Evolutionary conservation across 1,140 invertebrate species (phyloP).

Genomic region (Sitobion miscanthi): DNA sequence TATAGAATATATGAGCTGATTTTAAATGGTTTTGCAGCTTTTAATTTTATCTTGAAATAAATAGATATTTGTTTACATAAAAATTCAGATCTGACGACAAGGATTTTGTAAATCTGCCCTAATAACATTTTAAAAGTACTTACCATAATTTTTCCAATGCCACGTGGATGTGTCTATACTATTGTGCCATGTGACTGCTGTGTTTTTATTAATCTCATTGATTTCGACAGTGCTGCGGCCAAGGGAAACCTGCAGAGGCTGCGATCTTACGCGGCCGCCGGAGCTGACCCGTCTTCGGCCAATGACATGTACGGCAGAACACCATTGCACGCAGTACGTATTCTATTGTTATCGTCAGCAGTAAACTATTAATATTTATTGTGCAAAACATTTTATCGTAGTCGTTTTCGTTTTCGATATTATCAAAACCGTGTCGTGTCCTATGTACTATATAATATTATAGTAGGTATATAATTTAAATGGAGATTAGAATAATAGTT

Average conservation of each 20-base stretch:
- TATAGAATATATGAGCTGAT: background rate
- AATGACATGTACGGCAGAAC: slow-evolving; percentile 69
- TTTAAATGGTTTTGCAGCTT: background rate
- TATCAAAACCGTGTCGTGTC: background rate
- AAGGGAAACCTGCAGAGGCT: slow-evolving; percentile 67
- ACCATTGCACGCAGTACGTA: slow-evolving; percentile 67
- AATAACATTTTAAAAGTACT: background rate
- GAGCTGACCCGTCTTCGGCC: slow-evolving; percentile 68
- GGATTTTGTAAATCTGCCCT: background rate
- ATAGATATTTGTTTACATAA: background rate
- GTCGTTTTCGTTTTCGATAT: background rate
- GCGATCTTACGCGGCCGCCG: slow-evolving; percentile 69
- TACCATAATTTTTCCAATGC: background rate
- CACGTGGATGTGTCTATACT: background rate
- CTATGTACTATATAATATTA: no score
- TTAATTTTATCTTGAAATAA: background rate
- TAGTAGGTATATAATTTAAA: background rate
- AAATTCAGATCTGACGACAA: background rate
- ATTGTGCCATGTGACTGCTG: background rate
- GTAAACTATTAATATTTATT: background rate
- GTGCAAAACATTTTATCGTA: background rate
- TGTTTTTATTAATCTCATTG: background rate
- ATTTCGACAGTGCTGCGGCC: slow-evolving; percentile 65
- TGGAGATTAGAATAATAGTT: background rate
- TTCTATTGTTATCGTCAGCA: background rate